Evolutionary conservation across 1,140 invertebrate species (phyloP).

Genomic region (Papilio machaon): DNA sequence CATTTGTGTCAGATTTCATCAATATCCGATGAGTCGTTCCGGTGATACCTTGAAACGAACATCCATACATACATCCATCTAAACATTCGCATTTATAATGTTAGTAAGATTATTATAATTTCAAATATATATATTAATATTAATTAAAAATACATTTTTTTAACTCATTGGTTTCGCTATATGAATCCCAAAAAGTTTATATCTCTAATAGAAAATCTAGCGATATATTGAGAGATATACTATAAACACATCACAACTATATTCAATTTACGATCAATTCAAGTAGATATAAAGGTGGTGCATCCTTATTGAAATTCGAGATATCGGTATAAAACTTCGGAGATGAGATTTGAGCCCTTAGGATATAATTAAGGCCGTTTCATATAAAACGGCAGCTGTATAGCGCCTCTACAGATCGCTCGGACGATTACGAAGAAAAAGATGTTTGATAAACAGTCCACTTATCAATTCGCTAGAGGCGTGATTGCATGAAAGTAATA

Average conservation of each 20-base stretch:
- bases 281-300: slow-evolving; percentile 54
- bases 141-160: background rate
- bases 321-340: slow-evolving; percentile 60
- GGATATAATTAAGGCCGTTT: slow-evolving; percentile 72
- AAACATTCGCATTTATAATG: too few species aligned
- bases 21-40: too few species aligned
- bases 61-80: too few species aligned
- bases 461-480: slow-evolving; percentile 73
- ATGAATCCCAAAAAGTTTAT: slow-evolving; percentile 10
- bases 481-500: slow-evolving; percentile 53
- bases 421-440: slow-evolving; percentile 67
- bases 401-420: slow-evolving; percentile 54
- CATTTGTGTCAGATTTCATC: too few species aligned
- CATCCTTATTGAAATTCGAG: slow-evolving; percentile 71
- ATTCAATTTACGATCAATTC: slow-evolving; percentile 57
- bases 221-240: too few species aligned
- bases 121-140: too few species aligned
- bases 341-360: slow-evolving; percentile 72
- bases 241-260: slow-evolving; percentile 52
- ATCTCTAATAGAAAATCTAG: slow-evolving; percentile 43
- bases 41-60: too few species aligned
- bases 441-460: slow-evolving; percentile 76
- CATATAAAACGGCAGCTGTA: slow-evolving; percentile 72
- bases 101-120: too few species aligned
- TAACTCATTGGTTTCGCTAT: background rate